Conservation (phyloP, 2,113 vertebrate genomes). For the Craseonycteris thonglongyai region DNA sequence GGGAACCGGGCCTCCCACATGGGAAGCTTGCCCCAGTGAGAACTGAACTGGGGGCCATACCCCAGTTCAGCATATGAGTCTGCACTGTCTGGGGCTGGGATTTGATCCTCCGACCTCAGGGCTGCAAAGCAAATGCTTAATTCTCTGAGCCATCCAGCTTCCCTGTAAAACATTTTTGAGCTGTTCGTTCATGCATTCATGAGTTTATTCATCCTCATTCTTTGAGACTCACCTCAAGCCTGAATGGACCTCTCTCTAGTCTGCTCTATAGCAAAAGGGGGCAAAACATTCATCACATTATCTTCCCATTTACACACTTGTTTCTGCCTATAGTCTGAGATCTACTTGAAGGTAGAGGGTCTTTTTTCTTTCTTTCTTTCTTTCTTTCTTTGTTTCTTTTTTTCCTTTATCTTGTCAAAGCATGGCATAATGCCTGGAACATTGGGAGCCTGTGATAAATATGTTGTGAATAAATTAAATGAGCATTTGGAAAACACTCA, state of each 20-base stretch:
- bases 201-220: neutral
- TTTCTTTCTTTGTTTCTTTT: too few species aligned
- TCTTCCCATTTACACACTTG: neutral
- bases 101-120: too few species aligned
- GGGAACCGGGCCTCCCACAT: too few species aligned
- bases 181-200: neutral
- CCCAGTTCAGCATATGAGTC: too few species aligned
- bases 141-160: too few species aligned
- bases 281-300: neutral
- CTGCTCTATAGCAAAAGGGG: neutral
- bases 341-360: neutral
- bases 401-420: neutral
- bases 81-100: too few species aligned
- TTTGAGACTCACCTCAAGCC: neutral
- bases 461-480: neutral
- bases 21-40: too few species aligned
- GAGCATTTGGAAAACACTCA: slow-evolving; percentile 5
- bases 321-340: neutral
- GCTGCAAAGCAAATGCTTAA: too few species aligned
- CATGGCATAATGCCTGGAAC: neutral
- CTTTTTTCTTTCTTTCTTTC: neutral
- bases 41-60: too few species aligned
- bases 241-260: neutral
- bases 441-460: neutral
- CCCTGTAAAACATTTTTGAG: neutral